phyloP scores from a whole-genome alignment of 2,888 invertebrate genomes.

The Melinopterus prodromus region DNA sequence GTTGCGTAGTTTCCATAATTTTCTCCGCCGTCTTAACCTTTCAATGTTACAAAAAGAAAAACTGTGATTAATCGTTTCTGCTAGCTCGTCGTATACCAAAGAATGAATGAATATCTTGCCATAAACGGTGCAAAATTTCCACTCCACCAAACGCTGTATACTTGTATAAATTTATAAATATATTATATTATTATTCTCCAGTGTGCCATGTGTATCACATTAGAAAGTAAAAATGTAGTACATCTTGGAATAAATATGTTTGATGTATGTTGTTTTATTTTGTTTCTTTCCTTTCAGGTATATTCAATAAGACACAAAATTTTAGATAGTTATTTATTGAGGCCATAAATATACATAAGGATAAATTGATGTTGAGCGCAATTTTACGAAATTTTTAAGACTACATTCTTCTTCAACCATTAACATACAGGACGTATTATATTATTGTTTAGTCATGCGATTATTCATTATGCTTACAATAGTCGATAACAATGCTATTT shows the following conservation, averaged over 20 bases:
- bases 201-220: slow-evolving; percentile 26
- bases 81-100: neutral
- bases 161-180: neutral
- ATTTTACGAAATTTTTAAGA: neutral
- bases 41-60: neutral
- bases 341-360: neutral
- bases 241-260: slow-evolving; percentile 4
- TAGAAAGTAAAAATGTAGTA: slow-evolving; percentile 21
- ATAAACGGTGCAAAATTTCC: neutral
- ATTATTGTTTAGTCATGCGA: neutral
- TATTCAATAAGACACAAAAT: neutral
- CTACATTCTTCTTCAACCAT: neutral
- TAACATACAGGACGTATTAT: neutral
- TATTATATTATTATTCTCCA: neutral
- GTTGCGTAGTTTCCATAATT: neutral
- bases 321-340: neutral
- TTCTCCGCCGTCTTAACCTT: neutral
- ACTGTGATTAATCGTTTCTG: slow-evolving; percentile 4
- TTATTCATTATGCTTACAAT: neutral
- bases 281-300: neutral
- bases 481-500: neutral
- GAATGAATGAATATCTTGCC: neutral
- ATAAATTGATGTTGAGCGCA: neutral
- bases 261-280: neutral
- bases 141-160: neutral